phyloP scores from a whole-genome alignment of 2,113 vertebrate species.

The Noctilio leporinus region DNA sequence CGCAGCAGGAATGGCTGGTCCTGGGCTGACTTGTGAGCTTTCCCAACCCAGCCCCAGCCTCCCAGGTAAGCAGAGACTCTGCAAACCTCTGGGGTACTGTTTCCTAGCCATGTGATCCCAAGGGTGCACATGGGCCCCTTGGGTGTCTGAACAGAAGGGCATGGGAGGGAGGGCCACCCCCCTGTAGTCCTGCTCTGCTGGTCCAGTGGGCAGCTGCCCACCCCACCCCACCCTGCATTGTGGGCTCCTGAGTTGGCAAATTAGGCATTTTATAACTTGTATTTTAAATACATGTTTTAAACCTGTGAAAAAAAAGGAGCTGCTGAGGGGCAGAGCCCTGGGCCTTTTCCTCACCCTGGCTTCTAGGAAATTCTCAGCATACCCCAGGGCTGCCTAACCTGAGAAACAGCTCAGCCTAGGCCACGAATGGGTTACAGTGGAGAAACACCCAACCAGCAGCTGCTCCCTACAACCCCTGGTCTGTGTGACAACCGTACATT shows the following conservation, averaged over 20 bases:
- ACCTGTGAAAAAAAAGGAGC: too few relatives aligned
- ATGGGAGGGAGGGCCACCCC: slow-evolving; percentile 49
- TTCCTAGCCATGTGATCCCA: slow-evolving; percentile 34
- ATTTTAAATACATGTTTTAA: slow-evolving; percentile 87
- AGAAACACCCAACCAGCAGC: background rate
- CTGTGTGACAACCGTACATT: background rate
- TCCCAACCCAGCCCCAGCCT: slow-evolving; percentile 7
- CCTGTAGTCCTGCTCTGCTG: slow-evolving; percentile 56
- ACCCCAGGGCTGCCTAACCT: background rate
- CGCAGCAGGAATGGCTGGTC: background rate
- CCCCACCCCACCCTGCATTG: slow-evolving; percentile 27
- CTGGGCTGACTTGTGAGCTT: background rate
- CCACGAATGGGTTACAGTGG: background rate
- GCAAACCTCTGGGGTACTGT: slow-evolving; percentile 53
- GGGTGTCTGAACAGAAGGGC: slow-evolving; percentile 48
- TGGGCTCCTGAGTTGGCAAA: slow-evolving; percentile 74
- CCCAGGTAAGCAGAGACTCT: slow-evolving; percentile 58
- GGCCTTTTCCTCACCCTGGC: background rate
- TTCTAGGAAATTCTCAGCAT: background rate
- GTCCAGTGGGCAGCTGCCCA: slow-evolving; percentile 47
- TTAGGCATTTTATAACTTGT: slow-evolving; percentile 84
- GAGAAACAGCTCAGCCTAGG: background rate
- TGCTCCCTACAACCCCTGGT: background rate
- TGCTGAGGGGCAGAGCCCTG: background rate
- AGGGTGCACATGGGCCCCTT: slow-evolving; percentile 37